Evolutionary conservation across 2,888 invertebrate genomes (phyloP).

Genomic region (Sphecodes monilicornis): DNA sequence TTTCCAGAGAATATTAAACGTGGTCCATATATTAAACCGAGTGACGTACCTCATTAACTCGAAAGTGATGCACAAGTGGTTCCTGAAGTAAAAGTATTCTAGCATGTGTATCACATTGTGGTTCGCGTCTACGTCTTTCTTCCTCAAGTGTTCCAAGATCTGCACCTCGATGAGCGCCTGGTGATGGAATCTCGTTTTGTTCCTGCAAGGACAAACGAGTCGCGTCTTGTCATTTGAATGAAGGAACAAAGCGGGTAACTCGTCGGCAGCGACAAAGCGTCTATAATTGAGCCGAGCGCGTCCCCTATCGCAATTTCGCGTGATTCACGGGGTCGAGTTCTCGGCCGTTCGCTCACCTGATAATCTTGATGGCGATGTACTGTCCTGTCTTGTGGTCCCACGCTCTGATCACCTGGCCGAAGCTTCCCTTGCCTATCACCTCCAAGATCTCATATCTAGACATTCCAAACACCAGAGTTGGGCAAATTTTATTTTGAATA

Average conservation of each 20-base stretch:
- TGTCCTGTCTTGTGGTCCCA: conserved; percentile 96
- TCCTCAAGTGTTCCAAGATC: conserved; percentile 95
- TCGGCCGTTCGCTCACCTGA: conserved; percentile 85
- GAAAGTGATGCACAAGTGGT: conserved; percentile 98
- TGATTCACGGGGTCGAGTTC: conserved; percentile 47
- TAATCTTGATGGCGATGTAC: conserved; percentile 98
- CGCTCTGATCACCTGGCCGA: conserved; percentile 97
- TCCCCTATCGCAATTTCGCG: conserved; percentile 26
- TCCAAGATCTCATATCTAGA: conserved; percentile 95
- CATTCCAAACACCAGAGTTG: conserved; percentile 18
- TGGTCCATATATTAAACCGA: background rate
- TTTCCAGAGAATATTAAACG: background rate
- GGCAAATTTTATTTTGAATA: too few species aligned
- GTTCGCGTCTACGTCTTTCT: conserved; percentile 94
- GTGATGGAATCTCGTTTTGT: conserved; percentile 97
- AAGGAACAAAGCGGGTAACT: conserved; percentile 17
- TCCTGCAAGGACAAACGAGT: conserved; percentile 85
- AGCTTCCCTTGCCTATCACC: conserved; percentile 98
- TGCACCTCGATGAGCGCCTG: conserved; percentile 98
- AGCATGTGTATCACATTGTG: conserved; percentile 99
- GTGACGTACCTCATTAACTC: conserved; percentile 95
- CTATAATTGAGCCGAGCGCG: conserved; percentile 20
- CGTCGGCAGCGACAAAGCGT: conserved; percentile 25
- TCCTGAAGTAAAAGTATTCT: conserved; percentile 98
- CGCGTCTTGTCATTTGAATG: conserved; percentile 35